Percentiles rank a stretch among this genome's conserved stretches.
Evolutionary conservation across 2,888 invertebrate genomes (phyloP).

Genomic region (Ectropis crepuscularia): DNA sequence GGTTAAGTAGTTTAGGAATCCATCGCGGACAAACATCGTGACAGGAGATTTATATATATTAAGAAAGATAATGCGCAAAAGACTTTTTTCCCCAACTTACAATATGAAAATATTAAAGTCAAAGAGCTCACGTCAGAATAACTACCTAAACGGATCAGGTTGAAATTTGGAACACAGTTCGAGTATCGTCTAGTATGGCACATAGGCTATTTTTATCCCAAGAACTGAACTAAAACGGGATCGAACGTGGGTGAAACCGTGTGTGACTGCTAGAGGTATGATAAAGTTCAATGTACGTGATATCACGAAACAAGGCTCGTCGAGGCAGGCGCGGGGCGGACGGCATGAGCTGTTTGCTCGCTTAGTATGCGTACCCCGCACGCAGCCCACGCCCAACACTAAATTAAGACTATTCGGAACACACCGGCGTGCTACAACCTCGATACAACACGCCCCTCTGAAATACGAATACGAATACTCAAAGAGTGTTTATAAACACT

Average conservation of each 20-base stretch:
- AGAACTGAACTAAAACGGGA: too few relatives aligned
- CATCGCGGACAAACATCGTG: too few relatives aligned
- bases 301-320: neutral
- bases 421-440: neutral
- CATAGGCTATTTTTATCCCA: too few relatives aligned
- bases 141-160: too few relatives aligned
- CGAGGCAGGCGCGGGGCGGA: neutral
- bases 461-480: conserved; percentile 1
- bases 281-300: neutral
- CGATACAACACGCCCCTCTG: neutral
- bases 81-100: too few relatives aligned
- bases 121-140: too few relatives aligned
- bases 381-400: neutral
- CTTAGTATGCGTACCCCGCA: neutral
- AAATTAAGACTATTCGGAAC: neutral
- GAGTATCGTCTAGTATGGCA: too few relatives aligned
- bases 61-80: too few relatives aligned
- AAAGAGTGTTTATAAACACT: conserved; percentile 4
- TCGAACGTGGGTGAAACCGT: neutral
- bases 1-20: too few relatives aligned
- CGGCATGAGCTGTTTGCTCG: neutral
- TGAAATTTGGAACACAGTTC: too few relatives aligned
- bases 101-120: too few relatives aligned
- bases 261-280: neutral
- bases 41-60: too few relatives aligned